Base-by-base conservation (phyloP, 2,888 invertebrate species). In the Heliconius erato region DNA sequence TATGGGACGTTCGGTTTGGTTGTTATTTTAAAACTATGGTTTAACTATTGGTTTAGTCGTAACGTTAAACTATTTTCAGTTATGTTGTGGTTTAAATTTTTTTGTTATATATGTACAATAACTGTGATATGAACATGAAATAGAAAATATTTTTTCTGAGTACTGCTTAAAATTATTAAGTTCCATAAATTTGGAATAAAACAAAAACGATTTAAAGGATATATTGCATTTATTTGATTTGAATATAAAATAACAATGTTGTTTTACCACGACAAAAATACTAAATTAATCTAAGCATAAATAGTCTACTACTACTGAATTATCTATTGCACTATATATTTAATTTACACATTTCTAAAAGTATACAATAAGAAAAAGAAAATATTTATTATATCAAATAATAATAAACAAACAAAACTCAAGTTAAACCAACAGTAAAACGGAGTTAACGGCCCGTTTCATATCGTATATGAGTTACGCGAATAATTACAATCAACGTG, bases 401-500 rank as follows among this genome's bases (percentile, higher is more conserved):
- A n/a, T 35, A 23, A 2, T 69, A 72, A 72, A 49, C 69, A 74
- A 72, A 23, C 49, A 67, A 80, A 76, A 84, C 40, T n/a, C 16
- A 65, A 81, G 26, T 83, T 84, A 86, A 54, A 84, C 59, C 23
- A 28, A 19, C 63, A 67, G 54, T 85, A 79, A 83, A 79, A 87
- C 59, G 32, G 81, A 78, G 16, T 32, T 40, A 86, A 83, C 81
- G 83, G 71, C 54, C 85, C 82, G 59, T 84, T 85, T 86, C 85
- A 90, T 89, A 89, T 89, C 84, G 90, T 91, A 90, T 91, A 92
- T 89, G 91, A 91, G 91, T 89, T 88, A 91, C 89, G 89, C 91
- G 91, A 91, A 92, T 94, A 95, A 95, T 95, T 95, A 90, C 91
- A 89, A 91, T 94, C 92, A 94, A 94, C 91, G 93, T 92, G 93